These are phyloP conservation scores for Drosophila pectinifera DNA, from an alignment of 1,140 invertebrate genomes.

Conservation along the genomic window DNA sequence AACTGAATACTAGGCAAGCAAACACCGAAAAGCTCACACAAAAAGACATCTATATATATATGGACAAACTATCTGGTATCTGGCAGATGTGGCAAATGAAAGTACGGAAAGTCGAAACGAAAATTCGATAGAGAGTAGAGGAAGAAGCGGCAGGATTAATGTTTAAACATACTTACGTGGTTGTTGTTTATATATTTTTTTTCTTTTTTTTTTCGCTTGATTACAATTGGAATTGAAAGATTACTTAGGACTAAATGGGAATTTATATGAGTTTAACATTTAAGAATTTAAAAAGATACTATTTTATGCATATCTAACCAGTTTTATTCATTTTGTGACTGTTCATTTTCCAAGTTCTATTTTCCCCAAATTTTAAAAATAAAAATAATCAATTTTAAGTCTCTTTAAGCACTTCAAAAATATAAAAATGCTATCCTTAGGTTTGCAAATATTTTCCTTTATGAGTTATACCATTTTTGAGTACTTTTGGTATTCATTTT, in stretches of 20 bases:
- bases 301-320: too few species aligned
- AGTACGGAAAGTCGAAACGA: conserved; percentile 23
- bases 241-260: conserved; percentile 15
- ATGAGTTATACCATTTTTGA: neutral
- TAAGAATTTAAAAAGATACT: neutral
- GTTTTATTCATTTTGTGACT: too few species aligned
- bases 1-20: conserved; percentile 47
- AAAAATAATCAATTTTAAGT: too few species aligned
- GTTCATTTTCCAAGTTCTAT: too few species aligned
- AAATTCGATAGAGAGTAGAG: conserved; percentile 20
- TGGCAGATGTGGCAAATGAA: conserved; percentile 40
- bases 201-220: conserved; percentile 1
- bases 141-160: conserved; percentile 18
- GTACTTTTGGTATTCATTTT: neutral
- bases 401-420: neutral
- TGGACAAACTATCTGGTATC: conserved; percentile 37
- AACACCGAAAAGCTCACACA: conserved; percentile 47
- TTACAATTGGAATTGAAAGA: conserved; percentile 18
- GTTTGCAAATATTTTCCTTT: neutral
- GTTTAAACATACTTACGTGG: conserved; percentile 32
- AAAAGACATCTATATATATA: conserved; percentile 39
- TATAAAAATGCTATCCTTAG: neutral
- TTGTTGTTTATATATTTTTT: neutral
- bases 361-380: too few species aligned
- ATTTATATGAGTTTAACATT: neutral